Evolutionary conservation across 2,888 invertebrate species (phyloP).

Genomic region (Drosophila meridiana): DNA sequence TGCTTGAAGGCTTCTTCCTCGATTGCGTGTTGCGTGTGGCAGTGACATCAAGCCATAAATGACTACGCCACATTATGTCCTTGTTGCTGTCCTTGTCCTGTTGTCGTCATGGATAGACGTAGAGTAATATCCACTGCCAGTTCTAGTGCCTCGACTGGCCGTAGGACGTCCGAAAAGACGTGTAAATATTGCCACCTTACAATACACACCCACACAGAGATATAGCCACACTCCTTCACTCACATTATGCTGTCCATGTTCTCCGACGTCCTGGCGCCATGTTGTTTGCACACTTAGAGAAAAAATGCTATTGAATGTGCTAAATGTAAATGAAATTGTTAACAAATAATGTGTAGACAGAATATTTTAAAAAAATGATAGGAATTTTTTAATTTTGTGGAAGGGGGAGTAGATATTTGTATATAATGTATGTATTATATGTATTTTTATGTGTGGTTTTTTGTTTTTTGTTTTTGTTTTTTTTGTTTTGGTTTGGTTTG

Average conservation of each 20-base stretch:
- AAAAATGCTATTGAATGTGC: not conserved
- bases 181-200: slow-evolving; percentile 71
- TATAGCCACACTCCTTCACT: slow-evolving; percentile 4
- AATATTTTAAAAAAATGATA: too few species aligned
- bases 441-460: too few species aligned
- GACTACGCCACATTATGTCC: slow-evolving; percentile 34
- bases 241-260: slow-evolving; percentile 10
- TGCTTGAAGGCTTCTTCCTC: not conserved
- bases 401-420: not conserved
- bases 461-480: too few species aligned
- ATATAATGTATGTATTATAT: too few species aligned
- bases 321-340: not conserved
- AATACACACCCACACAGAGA: slow-evolving; percentile 2
- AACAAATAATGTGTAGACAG: too few species aligned
- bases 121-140: slow-evolving; percentile 13
- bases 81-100: slow-evolving; percentile 21
- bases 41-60: slow-evolving; percentile 43
- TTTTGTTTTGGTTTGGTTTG: too few species aligned
- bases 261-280: slow-evolving; percentile 66
- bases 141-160: slow-evolving; percentile 35
- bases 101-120: slow-evolving; percentile 41
- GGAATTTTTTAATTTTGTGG: too few species aligned
- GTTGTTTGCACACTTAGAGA: slow-evolving; percentile 29
- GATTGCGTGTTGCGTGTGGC: slow-evolving; percentile 44
- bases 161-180: slow-evolving; percentile 49